phyloP scores from a whole-genome alignment of 2,888 invertebrate genomes.

The Eupithecia exiguata region DNA sequence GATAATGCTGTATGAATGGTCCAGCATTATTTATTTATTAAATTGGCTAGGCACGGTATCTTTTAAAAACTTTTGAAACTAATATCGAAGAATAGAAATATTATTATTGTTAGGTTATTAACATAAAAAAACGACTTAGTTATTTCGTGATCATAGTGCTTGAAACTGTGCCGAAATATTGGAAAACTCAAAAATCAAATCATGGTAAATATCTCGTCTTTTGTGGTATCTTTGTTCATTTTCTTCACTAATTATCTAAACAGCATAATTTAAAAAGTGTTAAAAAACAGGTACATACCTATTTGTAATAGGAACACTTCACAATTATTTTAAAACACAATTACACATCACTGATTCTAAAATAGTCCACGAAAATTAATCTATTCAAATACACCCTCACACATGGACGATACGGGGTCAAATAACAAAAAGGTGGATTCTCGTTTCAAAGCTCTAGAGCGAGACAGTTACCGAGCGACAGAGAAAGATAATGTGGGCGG shows the following conservation, averaged over 20 bases:
- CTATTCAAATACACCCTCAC: constrained; percentile 64
- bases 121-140: too few species aligned
- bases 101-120: too few species aligned
- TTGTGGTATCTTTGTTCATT: neutral
- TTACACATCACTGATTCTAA: constrained; percentile 23
- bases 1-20: too few species aligned
- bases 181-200: too few species aligned
- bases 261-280: neutral
- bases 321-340: constrained; percentile 24
- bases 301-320: constrained; percentile 13
- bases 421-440: constrained; percentile 72
- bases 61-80: too few species aligned
- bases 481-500: constrained; percentile 60
- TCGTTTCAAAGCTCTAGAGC: constrained; percentile 66
- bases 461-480: constrained; percentile 53
- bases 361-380: constrained; percentile 30
- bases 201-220: too few species aligned
- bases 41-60: too few species aligned
- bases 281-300: neutral
- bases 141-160: too few species aligned
- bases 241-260: neutral
- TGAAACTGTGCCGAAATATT: too few species aligned
- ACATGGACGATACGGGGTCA: constrained; percentile 64
- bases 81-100: too few species aligned
- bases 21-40: too few species aligned